Evolutionary conservation across 1,140 invertebrate genomes (phyloP), one percentile per base, ranked within the genome.

Genomic region (Drepana arcuata): DNA sequence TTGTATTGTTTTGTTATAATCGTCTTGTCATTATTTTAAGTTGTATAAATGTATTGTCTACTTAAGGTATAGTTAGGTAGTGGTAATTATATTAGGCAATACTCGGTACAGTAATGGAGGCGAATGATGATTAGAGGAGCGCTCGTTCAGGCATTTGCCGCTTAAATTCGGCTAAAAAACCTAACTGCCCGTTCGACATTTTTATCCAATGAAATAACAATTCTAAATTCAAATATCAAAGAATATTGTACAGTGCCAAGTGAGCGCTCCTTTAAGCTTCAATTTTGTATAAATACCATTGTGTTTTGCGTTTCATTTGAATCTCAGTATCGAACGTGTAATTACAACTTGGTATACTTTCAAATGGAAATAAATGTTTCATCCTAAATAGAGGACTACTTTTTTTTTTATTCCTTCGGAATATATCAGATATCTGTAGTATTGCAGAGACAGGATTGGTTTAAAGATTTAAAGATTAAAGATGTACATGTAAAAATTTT

Each of bases 301-400:
- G 65, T 62, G 51, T 74, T 75, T 75, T 62, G 59, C 52, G 54
- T 79, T 79, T 79, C 74, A 75, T 81, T 79, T 79, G 78, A 82
- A 82, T 82, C 74, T 82, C 78, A 74, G 60, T 70, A 75, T 72
- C 66, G 63, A 49, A 71, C 61, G 64, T 74, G 64, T 78, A 74
- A 78, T 57, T 70, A 72, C 68, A 75, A 71, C 67, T 73, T 78
- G 72, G 71, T 71, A 82, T 78, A 75, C 67, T 78, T 79, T 79
- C 73, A 78, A 80, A 79, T 78, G 73, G 68, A 78, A 78, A 82
- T 65, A 82, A 82, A 82, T 80, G 74, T 79, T 75, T 78, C 75
- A 82, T 78, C 74, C 77, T n/a, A n/a, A n/a, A n/a, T n/a, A n/a
- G n/a, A n/a, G n/a, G n/a, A n/a, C n/a, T n/a, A n/a, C n/a, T n/a